A percentile compares a stretch with the other conserved stretches of the same genome.
Conservation (phyloP, 2,888 invertebrate genomes). For the Linnaemya tessellans region DNA sequence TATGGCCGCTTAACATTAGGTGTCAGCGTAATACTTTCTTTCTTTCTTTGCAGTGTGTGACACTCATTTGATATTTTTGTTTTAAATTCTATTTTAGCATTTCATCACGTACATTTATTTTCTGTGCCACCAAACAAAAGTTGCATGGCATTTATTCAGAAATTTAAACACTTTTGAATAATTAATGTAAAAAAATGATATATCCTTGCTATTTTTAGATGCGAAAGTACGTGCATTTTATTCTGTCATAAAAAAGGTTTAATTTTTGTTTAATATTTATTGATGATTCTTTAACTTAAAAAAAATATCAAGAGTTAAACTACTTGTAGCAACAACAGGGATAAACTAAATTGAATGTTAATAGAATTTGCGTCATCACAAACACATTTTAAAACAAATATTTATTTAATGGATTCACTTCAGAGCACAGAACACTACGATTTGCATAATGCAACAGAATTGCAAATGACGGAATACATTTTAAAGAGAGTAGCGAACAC, state of each 20-base stretch:
- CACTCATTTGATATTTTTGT: background rate
- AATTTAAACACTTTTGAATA: background rate
- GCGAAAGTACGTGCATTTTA: background rate
- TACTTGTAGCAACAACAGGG: background rate
- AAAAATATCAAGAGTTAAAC: background rate
- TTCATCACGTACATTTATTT: background rate
- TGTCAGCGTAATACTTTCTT: too few species aligned
- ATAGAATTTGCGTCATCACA: slow-evolving; percentile 38
- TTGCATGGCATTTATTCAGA: background rate
- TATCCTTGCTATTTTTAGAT: too few species aligned
- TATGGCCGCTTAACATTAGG: too few species aligned
- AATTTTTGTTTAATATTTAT: slow-evolving; percentile 12
- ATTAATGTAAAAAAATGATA: background rate
- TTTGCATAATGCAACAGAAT: background rate
- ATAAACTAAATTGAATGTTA: background rate
- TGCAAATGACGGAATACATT: background rate
- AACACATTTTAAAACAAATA: background rate
- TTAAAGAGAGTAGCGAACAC: background rate
- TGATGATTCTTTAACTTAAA: slow-evolving; percentile 22
- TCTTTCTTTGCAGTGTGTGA: background rate
- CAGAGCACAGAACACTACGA: background rate
- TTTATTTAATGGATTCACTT: slow-evolving; percentile 8
- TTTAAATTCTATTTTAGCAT: background rate
- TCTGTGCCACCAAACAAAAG: background rate
- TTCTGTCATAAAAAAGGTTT: background rate